Evolutionary conservation across 2,888 invertebrate species (phyloP).

Genomic region (Habrosyne pyritoides): DNA sequence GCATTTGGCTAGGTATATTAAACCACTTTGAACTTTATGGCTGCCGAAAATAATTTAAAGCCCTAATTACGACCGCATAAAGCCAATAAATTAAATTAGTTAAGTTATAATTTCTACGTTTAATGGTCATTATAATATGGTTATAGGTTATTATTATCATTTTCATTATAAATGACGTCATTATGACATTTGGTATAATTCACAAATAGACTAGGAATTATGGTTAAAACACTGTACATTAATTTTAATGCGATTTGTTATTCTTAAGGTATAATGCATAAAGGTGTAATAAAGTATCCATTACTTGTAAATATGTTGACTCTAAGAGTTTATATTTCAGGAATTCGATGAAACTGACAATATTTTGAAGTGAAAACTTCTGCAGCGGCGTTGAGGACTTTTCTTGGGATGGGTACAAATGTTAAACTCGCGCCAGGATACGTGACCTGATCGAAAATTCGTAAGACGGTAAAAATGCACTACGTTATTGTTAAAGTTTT

Average conservation of each 20-base stretch:
- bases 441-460: too few species aligned
- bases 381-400: too few species aligned
- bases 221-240: neutral
- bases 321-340: too few species aligned
- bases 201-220: neutral
- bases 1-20: neutral
- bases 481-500: too few species aligned
- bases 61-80: neutral
- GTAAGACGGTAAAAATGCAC: too few species aligned
- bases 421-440: too few species aligned
- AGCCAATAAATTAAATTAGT: neutral
- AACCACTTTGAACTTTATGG: neutral
- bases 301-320: too few species aligned
- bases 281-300: too few species aligned
- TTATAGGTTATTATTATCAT: too few species aligned
- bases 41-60: neutral
- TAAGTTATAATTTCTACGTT: neutral
- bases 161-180: neutral
- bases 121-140: neutral
- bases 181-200: neutral
- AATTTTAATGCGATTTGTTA: neutral
- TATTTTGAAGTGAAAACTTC: too few species aligned
- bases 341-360: too few species aligned
- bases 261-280: neutral
- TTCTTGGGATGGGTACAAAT: too few species aligned